Percentiles rank a stretch among this genome's conserved stretches.
Evolutionary conservation across 2,797 vertebrate genomes (phyloP).

Genomic region (Ispidina lecontei): DNA sequence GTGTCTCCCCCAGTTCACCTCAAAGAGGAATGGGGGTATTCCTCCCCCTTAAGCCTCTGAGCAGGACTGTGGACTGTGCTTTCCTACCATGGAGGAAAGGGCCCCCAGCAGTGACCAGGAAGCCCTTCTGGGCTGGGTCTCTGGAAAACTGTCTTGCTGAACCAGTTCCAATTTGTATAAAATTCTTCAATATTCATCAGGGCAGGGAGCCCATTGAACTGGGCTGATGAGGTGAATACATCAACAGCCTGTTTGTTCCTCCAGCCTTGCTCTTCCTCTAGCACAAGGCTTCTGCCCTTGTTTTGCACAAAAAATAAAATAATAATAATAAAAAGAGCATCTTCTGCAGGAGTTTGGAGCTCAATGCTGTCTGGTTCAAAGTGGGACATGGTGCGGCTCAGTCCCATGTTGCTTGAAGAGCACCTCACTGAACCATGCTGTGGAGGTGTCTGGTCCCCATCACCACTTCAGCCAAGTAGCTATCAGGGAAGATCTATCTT

Average conservation of each 20-base stretch:
- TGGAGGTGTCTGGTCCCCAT: background rate
- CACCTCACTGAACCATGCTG: background rate
- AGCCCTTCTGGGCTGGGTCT: conserved; percentile 4
- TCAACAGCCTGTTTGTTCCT: background rate
- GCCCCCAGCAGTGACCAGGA: background rate
- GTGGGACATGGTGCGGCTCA: background rate
- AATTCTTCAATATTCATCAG: conserved; percentile 64
- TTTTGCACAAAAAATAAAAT: background rate
- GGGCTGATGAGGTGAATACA: conserved; percentile 21
- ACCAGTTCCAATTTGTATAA: conserved; percentile 65
- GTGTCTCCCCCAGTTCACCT: background rate
- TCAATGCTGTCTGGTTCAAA: background rate
- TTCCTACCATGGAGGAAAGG: background rate
- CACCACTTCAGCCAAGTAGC: background rate
- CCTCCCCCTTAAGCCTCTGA: background rate
- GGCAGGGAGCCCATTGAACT: conserved; percentile 33
- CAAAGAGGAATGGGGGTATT: background rate
- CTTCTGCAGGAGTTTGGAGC: background rate
- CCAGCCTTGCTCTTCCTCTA: background rate
- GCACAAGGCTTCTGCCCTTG: background rate
- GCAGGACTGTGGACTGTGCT: background rate
- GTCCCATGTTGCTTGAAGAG: background rate
- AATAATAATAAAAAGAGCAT: background rate
- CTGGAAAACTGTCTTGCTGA: conserved; percentile 51
- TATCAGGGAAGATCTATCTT: background rate